Evolutionary conservation across 1,140 invertebrate species (phyloP).

Genomic region (Musca vetustissima): DNA sequence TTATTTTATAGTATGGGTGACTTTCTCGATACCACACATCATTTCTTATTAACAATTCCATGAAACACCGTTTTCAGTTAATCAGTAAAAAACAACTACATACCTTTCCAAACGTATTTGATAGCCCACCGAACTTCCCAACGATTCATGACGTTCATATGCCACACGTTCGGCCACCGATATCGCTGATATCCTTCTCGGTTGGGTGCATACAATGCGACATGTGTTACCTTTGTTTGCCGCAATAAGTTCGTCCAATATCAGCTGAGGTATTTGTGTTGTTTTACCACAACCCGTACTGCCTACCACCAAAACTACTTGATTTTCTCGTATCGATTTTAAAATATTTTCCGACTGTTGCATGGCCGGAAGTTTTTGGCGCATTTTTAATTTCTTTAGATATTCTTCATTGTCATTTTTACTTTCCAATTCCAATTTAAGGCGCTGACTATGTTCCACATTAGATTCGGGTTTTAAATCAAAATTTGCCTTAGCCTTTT

Average conservation of each 20-base stretch:
- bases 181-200: constrained; percentile 88
- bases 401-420: constrained; percentile 16
- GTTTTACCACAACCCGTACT: constrained; percentile 90
- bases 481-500: constrained; percentile 35
- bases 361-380: constrained; percentile 65
- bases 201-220: constrained; percentile 88
- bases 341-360: constrained; percentile 63
- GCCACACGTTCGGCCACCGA: constrained; percentile 85
- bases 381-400: constrained; percentile 27
- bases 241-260: constrained; percentile 78
- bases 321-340: constrained; percentile 63
- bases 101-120: constrained; percentile 78
- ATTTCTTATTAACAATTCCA: no score
- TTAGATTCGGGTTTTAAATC: constrained; percentile 23
- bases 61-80: no score
- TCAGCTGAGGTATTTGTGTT: constrained; percentile 84
- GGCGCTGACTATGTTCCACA: constrained; percentile 25
- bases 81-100: constrained; percentile 39
- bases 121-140: constrained; percentile 79
- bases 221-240: constrained; percentile 71
- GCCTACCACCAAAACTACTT: constrained; percentile 76
- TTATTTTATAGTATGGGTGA: no score
- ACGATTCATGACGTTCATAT: constrained; percentile 73
- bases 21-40: no score
- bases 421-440: constrained; percentile 1